Conservation (phyloP, 2,797 vertebrate genomes). For the Peromyscus nudipes region DNA sequence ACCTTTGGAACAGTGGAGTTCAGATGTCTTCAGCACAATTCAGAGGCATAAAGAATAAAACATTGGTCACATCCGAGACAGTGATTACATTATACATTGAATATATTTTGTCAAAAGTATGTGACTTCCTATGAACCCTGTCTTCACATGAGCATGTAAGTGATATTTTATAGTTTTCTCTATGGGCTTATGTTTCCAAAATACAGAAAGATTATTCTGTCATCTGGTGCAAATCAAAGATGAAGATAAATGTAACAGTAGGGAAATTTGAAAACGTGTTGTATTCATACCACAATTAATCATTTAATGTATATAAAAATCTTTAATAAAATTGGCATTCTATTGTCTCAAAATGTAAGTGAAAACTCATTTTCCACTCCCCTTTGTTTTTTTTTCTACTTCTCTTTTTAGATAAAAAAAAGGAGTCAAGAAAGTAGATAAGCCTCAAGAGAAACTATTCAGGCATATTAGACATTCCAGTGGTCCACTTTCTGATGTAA, state of each 20-base stretch:
- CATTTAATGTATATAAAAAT: not conserved
- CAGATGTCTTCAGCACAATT: not conserved
- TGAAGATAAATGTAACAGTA: not conserved
- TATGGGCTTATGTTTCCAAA: not conserved
- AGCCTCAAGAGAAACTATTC: not conserved
- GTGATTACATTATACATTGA: not conserved
- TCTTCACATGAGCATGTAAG: not conserved
- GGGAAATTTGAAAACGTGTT: not conserved
- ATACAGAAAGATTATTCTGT: not conserved
- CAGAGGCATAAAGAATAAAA: not conserved
- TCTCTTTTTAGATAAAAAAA: not conserved
- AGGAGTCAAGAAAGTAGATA: not conserved
- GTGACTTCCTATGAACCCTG: not conserved
- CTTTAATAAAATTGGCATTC: not conserved
- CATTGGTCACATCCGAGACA: not conserved
- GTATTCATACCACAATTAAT: not conserved
- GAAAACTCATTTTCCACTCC: not conserved
- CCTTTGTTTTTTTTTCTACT: not conserved
- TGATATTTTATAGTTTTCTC: not conserved
- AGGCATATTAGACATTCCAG: not conserved
- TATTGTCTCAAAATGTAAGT: not conserved
- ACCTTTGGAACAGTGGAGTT: not conserved
- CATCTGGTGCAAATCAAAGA: not conserved
- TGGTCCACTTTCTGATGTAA: not conserved
- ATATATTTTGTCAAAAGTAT: not conserved